These are phyloP conservation scores for Tholera decimalis DNA, from an alignment of 2,888 invertebrate genomes.

Conservation along the genomic window DNA sequence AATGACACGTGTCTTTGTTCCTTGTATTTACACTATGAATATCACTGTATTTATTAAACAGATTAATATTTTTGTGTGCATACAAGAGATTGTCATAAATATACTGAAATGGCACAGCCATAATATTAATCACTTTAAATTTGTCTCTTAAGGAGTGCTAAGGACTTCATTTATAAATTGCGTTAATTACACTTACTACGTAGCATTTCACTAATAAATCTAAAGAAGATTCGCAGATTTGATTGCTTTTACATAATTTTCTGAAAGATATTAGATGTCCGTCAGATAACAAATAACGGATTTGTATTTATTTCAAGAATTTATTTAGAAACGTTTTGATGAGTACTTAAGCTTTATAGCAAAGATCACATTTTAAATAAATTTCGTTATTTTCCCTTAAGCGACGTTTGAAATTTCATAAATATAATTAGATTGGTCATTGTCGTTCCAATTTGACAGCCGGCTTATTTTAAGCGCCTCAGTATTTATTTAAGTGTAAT, in stretches of 20 bases:
- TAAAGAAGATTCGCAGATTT: slow-evolving; percentile 8
- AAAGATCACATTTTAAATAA: slow-evolving; percentile 17
- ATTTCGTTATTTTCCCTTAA: slow-evolving; percentile 14
- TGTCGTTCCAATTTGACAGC: background rate
- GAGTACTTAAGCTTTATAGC: slow-evolving; percentile 9
- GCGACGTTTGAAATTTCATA: slow-evolving; percentile 3
- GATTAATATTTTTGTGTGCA: too few relatives aligned
- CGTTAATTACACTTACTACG: background rate
- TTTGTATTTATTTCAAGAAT: slow-evolving; percentile 13
- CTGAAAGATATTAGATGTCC: slow-evolving; percentile 18
- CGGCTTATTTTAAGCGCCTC: slow-evolving; percentile 2
- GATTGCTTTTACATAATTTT: slow-evolving; percentile 31
- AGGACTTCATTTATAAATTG: too few relatives aligned
- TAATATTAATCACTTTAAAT: too few relatives aligned
- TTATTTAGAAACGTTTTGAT: slow-evolving; percentile 15
- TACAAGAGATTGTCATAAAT: too few relatives aligned
- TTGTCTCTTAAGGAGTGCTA: too few relatives aligned
- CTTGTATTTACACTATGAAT: too few relatives aligned
- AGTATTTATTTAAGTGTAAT: slow-evolving; percentile 10
- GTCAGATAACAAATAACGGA: slow-evolving; percentile 22
- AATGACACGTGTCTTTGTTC: too few relatives aligned
- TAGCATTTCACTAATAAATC: slow-evolving; percentile 26
- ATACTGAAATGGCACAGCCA: too few relatives aligned
- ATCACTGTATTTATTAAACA: too few relatives aligned
- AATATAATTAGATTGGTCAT: slow-evolving; percentile 20